Conservation (phyloP, 2,888 invertebrate species). For the Dryobota labecula region DNA sequence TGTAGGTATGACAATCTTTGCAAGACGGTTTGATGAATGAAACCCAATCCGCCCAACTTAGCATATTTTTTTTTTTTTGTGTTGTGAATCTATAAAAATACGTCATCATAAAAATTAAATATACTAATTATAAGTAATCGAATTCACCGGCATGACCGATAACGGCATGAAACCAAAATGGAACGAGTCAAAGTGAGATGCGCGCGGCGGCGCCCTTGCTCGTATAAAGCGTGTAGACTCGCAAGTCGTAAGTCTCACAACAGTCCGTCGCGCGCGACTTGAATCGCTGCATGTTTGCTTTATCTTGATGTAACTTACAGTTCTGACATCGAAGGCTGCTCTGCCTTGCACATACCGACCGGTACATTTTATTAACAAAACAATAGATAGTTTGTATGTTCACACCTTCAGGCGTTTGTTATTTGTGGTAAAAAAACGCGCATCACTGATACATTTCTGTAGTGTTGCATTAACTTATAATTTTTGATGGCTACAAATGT, state of each 20-base stretch:
- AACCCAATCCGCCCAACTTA: neutral
- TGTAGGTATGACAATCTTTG: neutral
- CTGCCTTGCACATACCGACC: neutral
- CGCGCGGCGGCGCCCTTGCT: conserved; percentile 18
- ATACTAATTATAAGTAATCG: neutral
- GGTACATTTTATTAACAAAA: neutral
- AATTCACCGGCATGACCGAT: neutral
- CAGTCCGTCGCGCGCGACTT: conserved; percentile 1
- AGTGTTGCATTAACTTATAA: neutral
- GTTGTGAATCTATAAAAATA: neutral
- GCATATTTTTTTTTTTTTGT: neutral
- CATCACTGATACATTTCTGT: neutral
- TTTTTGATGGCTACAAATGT: conserved; percentile 8
- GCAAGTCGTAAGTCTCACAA: conserved; percentile 1
- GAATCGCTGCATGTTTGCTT: conserved; percentile 29
- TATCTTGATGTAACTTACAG: conserved; percentile 29
- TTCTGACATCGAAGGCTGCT: conserved; percentile 10
- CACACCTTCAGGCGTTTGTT: neutral
- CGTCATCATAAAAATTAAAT: neutral
- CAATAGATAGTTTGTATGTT: neutral
- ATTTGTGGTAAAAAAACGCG: neutral
- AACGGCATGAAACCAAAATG: neutral
- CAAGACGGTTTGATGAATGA: neutral
- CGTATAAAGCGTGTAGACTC: conserved; percentile 10
- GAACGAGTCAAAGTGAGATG: conserved; percentile 24